Evolutionary conservation across 2,888 invertebrate genomes (phyloP), one percentile per base, ranked within the genome.

Genomic region (Athrips mouffetella): DNA sequence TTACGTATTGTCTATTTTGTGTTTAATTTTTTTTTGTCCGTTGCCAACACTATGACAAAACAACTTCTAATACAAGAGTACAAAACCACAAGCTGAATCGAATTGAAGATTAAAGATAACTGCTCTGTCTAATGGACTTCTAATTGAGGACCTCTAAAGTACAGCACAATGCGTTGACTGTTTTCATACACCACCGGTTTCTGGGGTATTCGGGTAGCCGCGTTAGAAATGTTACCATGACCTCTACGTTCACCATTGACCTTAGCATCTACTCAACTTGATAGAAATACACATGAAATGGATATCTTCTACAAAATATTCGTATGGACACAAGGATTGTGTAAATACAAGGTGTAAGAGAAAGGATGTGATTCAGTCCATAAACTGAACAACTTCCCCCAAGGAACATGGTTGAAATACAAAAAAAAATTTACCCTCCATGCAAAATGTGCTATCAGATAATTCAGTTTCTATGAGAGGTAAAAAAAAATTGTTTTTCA

Each of bases 31-130:
- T n/a, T n/a, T n/a, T n/a, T n/a, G n/a, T n/a, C n/a, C n/a, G n/a
- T n/a, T n/a, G 3, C 3, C 18, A 21, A 18, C 11, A 10, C 31
- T 5, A 31, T 13, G 13, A 5, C 3, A 37, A 37, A 37, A 21
- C 4, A 37, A 35, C 16, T 35, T 35, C 21, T 37, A 21, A 37
- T 20, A 21, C 37, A 37, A 27, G 27, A 27, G 37, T n/a, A 7
- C 20, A 7, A 21, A 37, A 37, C 21, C 37, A n/a, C 29, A n/a
- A 29, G 27, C 42, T 29, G 31, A 15, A 31, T 31, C 44, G 31
- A 44, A 44, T 44, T 23, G 18, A 15, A 44, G 30, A 44, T 41
- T 41, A 25, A 25, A 42, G 18, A 29, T 37, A 42, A 42, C 42
- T 29, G 42, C 23, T 42, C 20, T n/a, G n/a, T n/a, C n/a, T 42